phyloP scores from a whole-genome alignment of 2,888 invertebrate species.

The Sinodicranocentrus sp. region DNA sequence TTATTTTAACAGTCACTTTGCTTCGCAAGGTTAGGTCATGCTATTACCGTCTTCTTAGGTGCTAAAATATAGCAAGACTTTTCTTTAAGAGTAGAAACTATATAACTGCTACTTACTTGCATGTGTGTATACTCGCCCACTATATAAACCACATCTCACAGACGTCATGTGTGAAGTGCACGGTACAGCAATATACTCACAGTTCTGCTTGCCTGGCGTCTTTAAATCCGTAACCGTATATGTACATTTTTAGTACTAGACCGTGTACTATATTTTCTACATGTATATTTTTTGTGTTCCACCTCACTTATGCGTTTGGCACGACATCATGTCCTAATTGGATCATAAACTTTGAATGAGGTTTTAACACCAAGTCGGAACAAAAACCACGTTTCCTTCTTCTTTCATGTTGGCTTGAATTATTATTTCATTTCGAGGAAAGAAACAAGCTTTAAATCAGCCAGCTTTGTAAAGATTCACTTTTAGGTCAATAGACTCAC shows the following conservation, averaged over 20 bases:
- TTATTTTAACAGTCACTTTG: slow-evolving; percentile 28
- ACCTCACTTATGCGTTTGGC: slow-evolving; percentile 67
- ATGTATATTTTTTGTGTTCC: slow-evolving; percentile 61
- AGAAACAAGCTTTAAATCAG: slow-evolving; percentile 2
- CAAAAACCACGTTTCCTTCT: slow-evolving; percentile 29
- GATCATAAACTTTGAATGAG: slow-evolving; percentile 70
- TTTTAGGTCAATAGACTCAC: too few relatives aligned
- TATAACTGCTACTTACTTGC: too few relatives aligned
- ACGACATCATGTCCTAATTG: slow-evolving; percentile 67
- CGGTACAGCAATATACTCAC: too few relatives aligned
- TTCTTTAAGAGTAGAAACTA: neutral
- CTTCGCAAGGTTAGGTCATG: slow-evolving; percentile 21
- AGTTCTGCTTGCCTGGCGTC: too few relatives aligned
- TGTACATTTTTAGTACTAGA: too few relatives aligned
- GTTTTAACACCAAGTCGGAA: slow-evolving; percentile 64
- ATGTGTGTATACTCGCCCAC: too few relatives aligned
- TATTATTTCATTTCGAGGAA: slow-evolving; percentile 18
- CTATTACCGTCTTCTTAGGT: slow-evolving; percentile 1
- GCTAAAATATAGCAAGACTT: slow-evolving; percentile 11
- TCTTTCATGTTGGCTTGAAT: slow-evolving; percentile 23
- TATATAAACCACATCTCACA: too few relatives aligned
- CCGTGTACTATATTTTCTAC: too few relatives aligned
- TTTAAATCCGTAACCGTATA: too few relatives aligned
- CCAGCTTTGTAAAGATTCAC: neutral
- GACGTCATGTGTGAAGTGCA: too few relatives aligned